phyloP scores from a whole-genome alignment of 35 echinoderm and acorn worm species.

The Strongylocentrotus purpuratus region DNA sequence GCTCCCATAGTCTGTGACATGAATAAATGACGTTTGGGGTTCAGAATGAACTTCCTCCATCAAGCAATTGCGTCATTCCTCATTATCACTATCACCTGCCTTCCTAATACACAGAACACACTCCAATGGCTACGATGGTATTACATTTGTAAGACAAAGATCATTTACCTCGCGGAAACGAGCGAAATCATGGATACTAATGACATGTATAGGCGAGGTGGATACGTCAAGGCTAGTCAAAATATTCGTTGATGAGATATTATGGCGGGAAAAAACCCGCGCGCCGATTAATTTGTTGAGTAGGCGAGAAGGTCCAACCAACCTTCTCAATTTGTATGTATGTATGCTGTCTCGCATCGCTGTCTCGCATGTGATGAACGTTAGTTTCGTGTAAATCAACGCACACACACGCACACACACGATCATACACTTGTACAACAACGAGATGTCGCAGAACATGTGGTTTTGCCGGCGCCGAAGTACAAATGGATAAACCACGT shows the following conservation, averaged over 20 bases:
- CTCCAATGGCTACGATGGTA: not conserved
- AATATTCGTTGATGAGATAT: no score
- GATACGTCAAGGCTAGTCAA: no score
- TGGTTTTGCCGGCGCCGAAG: not conserved
- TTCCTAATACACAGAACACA: not conserved
- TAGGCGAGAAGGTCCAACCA: not conserved
- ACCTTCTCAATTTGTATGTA: not conserved
- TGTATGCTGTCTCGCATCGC: not conserved
- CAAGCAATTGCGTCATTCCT: not conserved
- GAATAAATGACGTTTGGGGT: not conserved
- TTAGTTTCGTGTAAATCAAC: not conserved
- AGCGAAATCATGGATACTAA: no score
- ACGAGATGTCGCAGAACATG: not conserved
- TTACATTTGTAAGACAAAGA: not conserved
- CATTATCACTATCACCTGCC: not conserved
- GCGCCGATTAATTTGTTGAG: not conserved
- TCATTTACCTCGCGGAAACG: not conserved
- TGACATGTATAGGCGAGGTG: no score
- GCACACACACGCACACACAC: not conserved
- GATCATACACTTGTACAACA: no score
- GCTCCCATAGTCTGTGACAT: not conserved
- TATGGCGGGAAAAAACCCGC: no score
- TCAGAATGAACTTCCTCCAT: not conserved
- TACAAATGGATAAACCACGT: not conserved
- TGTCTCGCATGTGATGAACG: not conserved